Conservation (phyloP, 2,888 invertebrate genomes). For the Erebia ligea region DNA sequence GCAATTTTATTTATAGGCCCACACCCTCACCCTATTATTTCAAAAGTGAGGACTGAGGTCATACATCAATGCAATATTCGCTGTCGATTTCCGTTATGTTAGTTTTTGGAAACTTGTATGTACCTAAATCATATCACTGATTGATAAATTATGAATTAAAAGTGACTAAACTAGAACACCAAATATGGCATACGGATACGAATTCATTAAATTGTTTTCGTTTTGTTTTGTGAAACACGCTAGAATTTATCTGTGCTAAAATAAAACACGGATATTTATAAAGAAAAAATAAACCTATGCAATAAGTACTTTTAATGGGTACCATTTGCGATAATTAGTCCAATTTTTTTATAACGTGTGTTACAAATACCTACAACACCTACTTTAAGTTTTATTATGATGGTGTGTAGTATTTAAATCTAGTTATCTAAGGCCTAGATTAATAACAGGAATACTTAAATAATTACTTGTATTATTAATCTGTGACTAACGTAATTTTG, state of each 20-base stretch:
- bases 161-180: not conserved
- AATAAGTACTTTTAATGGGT: too few relatives aligned
- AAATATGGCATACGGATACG: slow-evolving; percentile 18
- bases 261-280: not conserved
- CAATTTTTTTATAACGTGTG: not conserved
- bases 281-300: too few relatives aligned
- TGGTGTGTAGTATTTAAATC: too few relatives aligned
- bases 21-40: not conserved
- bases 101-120: slow-evolving; percentile 16
- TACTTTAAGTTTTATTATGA: too few relatives aligned
- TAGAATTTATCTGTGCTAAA: not conserved
- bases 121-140: not conserved
- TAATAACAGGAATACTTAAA: too few relatives aligned
- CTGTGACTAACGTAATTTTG: too few relatives aligned
- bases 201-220: slow-evolving; percentile 11
- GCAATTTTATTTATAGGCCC: not conserved
- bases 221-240: not conserved
- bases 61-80: not conserved
- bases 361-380: too few relatives aligned
- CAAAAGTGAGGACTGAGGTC: not conserved
- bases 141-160: not conserved
- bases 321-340: not conserved
- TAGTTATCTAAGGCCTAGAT: too few relatives aligned
- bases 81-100: slow-evolving; percentile 5
- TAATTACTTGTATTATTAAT: too few relatives aligned